A percentile compares a stretch with the other conserved stretches of the same genome.
Conservation (phyloP, 2,797 vertebrate species). For the Lacerta agilis region DNA sequence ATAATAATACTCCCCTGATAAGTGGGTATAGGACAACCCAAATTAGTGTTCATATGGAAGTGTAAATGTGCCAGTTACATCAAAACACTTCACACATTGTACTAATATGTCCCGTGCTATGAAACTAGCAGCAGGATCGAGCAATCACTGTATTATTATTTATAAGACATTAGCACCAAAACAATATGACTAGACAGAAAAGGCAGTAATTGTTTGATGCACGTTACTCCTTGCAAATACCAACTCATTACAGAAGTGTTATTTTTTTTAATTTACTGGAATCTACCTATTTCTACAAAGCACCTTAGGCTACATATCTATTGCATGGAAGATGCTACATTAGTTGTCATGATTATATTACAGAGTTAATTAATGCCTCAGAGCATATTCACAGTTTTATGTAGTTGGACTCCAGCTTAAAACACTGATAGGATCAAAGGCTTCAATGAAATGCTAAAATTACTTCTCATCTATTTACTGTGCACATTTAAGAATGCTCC, state of each 20-base stretch:
- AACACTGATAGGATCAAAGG: constrained; percentile 48
- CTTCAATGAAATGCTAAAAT: not conserved
- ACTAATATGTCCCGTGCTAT: constrained; percentile 58
- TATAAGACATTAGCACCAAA: constrained; percentile 48
- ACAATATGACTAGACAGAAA: not conserved
- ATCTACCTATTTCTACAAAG: not conserved
- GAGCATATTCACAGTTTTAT: constrained; percentile 45
- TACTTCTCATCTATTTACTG: constrained; percentile 21
- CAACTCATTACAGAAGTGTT: not conserved
- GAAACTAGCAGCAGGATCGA: constrained; percentile 66
- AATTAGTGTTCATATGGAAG: not conserved
- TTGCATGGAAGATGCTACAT: constrained; percentile 27
- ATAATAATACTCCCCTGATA: not conserved
- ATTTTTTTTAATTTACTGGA: constrained; percentile 20
- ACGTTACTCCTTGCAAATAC: constrained; percentile 37
- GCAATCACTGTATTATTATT: not conserved
- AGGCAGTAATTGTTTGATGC: constrained; percentile 16
- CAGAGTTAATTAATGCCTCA: constrained; percentile 53
- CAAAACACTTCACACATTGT: constrained; percentile 6
- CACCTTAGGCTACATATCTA: constrained; percentile 3
- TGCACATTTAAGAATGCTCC: constrained; percentile 5
- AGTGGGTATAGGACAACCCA: not conserved
- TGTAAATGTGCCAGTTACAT: not conserved
- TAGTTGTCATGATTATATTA: constrained; percentile 45
- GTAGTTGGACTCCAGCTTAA: constrained; percentile 32